These are phyloP conservation scores for Agrilus mali DNA, from an alignment of 2,888 invertebrate species.

Conservation along the genomic window DNA sequence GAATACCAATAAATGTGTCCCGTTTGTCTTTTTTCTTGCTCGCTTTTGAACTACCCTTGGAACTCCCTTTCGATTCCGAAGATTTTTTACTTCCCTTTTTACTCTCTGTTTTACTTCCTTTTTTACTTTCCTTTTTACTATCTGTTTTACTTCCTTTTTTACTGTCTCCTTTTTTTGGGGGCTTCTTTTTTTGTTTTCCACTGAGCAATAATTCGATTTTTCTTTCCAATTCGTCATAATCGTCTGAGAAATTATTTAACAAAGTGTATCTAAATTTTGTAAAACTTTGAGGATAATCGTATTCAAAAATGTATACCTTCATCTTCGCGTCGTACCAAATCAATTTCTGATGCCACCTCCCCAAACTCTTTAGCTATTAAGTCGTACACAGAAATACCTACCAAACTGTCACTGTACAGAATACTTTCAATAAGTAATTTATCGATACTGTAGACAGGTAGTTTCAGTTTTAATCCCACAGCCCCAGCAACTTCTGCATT, in stretches of 20 bases:
- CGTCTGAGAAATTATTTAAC: constrained; percentile 14
- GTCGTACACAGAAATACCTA: constrained; percentile 21
- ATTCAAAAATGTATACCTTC: no score
- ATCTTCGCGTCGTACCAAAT: constrained; percentile 8
- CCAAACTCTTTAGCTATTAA: constrained; percentile 19
- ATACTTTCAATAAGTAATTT: constrained; percentile 38
- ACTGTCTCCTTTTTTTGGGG: constrained; percentile 4
- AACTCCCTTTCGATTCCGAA: constrained; percentile 4
- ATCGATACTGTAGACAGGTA: constrained; percentile 41
- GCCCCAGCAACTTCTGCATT: constrained; percentile 24
- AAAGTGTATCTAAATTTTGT: no score
- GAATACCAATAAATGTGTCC: constrained; percentile 21
- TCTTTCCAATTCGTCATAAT: constrained; percentile 20
- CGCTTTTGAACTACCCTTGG: constrained; percentile 9
- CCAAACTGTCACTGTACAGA: constrained; percentile 15
- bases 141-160: constrained; percentile 2
- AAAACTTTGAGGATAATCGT: no score
- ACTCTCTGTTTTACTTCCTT: constrained; percentile 8
- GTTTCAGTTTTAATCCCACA: constrained; percentile 31
- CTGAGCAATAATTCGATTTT: constrained; percentile 19
- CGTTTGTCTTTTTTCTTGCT: constrained; percentile 5
- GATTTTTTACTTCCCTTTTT: constrained; percentile 4
- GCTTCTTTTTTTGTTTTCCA: constrained; percentile 13
- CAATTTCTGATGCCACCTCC: constrained; percentile 16
- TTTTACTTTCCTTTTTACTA: constrained; percentile 7